Percentiles rank a stretch among this genome's conserved stretches.
These are phyloP conservation scores for Cryptocheilus praepositus DNA, from an alignment of 2,888 invertebrate species.

Conservation along the genomic window DNA sequence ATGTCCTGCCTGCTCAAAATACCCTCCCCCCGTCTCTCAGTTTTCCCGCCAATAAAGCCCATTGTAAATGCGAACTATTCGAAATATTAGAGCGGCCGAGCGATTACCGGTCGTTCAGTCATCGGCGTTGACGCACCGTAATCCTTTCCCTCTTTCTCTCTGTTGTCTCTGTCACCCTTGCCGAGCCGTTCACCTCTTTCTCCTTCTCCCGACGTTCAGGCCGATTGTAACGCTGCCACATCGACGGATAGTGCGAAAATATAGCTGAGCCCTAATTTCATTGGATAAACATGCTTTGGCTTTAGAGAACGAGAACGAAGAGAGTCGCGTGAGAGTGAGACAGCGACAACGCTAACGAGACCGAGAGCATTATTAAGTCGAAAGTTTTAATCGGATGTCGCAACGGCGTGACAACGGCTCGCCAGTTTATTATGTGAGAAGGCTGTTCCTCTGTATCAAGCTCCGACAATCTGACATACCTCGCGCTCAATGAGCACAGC, in stretches of 20 bases:
- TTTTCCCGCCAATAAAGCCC: slow-evolving; percentile 73
- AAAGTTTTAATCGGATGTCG: slow-evolving; percentile 35
- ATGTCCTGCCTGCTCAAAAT: slow-evolving; percentile 69
- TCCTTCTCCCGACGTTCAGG: slow-evolving; percentile 10
- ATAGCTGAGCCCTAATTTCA: neutral
- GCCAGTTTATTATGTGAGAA: slow-evolving; percentile 45
- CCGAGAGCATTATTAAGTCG: neutral
- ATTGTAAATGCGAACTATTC: slow-evolving; percentile 75
- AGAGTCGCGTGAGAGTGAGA: neutral
- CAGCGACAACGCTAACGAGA: neutral
- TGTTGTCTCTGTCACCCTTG: slow-evolving; percentile 13
- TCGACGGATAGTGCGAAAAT: neutral
- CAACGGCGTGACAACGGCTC: slow-evolving; percentile 35
- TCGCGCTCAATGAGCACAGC: slow-evolving; percentile 50
- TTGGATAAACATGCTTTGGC: too few species aligned
- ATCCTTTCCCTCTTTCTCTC: slow-evolving; percentile 66
- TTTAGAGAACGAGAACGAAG: slow-evolving; percentile 5
- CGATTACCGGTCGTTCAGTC: slow-evolving; percentile 74
- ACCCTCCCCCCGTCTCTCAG: slow-evolving; percentile 55
- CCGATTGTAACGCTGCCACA: neutral
- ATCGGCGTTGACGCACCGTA: slow-evolving; percentile 72
- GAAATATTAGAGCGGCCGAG: slow-evolving; percentile 71
- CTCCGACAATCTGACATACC: slow-evolving; percentile 47
- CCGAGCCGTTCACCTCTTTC: slow-evolving; percentile 20
- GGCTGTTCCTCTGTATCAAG: slow-evolving; percentile 36